Base-by-base conservation (phyloP, 2,797 vertebrate species). In the Toxotes lorentzi region DNA sequence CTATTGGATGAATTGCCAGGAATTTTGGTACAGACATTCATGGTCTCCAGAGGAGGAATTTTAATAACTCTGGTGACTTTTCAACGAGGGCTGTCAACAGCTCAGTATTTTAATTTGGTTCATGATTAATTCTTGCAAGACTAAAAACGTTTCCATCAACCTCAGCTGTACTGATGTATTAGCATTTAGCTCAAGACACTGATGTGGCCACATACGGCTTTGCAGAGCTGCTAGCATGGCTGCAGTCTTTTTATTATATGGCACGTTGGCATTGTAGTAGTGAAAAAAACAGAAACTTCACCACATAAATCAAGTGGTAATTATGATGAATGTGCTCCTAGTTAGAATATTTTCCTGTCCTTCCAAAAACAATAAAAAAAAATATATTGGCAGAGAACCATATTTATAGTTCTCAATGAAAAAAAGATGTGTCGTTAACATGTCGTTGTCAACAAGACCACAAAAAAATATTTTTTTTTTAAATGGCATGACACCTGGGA, bases 401-500 rank as follows among this genome's bases (percentile, higher is more conserved):
- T 12, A 56, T 76, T 79, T 67, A 47, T 58, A 48, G 12, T 24
- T 75, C 12, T 14, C 30, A 14, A 41, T 70, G 13, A 16, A 56
- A 50, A 61, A 12, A 0, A 34, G 5, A 24, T 45, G 16, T 45
- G 64, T 23, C 57, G 5, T 51, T 40, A 69, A 56, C 48, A 14
- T 51, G 62, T 65, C 74, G 66, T 21, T 27, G 13, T 32, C 30
- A 30, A 16, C 1, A 2, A 24, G 14, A 54, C 68, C 58, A 50
- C 23, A 63, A 66, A 21, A 43, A 59, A 53, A 73, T n/a, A n/a
- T n/a, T n/a, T n/a, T n/a, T n/a, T n/a, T n/a, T n/a, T n/a, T n/a
- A 73, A 80, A 85, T 40, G 32, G 62, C 62, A 53, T 14, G 35
- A 59, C 77, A 63, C 70, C 81, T 79, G 79, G 73, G 67, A 81